Conservation (phyloP, 2,797 vertebrate species). For the Xiphophorus birchmanni region DNA sequence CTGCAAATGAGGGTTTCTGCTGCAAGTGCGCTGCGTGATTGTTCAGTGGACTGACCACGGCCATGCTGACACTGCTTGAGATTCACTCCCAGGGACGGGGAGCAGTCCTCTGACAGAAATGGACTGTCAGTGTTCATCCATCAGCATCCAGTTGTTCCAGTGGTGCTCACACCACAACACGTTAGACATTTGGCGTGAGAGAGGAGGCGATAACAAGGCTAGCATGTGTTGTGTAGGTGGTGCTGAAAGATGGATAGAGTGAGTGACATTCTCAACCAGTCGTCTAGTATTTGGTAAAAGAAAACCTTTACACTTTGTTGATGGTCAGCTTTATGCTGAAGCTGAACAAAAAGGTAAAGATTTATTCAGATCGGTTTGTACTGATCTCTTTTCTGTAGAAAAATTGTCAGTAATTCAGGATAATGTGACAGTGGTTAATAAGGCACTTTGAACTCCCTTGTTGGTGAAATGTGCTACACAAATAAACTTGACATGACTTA, state of each 20-base stretch:
- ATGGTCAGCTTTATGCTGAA: not conserved
- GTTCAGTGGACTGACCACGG: slow-evolving; percentile 40
- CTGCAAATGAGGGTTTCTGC: slow-evolving; percentile 50
- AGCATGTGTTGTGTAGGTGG: not conserved
- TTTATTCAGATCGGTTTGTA: not conserved
- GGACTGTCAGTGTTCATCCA: slow-evolving; percentile 64
- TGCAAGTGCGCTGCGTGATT: slow-evolving; percentile 31
- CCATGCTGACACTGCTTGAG: slow-evolving; percentile 47
- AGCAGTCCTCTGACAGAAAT: slow-evolving; percentile 60
- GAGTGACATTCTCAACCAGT: not conserved
- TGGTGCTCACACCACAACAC: slow-evolving; percentile 8
- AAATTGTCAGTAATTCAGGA: slow-evolving; percentile 21
- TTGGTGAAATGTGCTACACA: too few relatives aligned
- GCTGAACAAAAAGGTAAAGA: not conserved
- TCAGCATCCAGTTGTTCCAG: slow-evolving; percentile 50
- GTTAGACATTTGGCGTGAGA: slow-evolving; percentile 6
- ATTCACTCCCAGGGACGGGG: slow-evolving; percentile 50
- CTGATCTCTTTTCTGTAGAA: slow-evolving; percentile 25
- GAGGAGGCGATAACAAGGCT: not conserved
- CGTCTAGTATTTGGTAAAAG: not conserved
- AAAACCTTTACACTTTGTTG: not conserved
- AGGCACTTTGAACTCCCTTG: too few relatives aligned
- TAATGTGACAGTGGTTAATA: slow-evolving; percentile 13
- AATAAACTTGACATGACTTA: too few relatives aligned
- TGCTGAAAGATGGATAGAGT: slow-evolving; percentile 6